These are phyloP conservation scores for Formica exsecta DNA, from an alignment of 1,140 invertebrate species.

Conservation along the genomic window DNA sequence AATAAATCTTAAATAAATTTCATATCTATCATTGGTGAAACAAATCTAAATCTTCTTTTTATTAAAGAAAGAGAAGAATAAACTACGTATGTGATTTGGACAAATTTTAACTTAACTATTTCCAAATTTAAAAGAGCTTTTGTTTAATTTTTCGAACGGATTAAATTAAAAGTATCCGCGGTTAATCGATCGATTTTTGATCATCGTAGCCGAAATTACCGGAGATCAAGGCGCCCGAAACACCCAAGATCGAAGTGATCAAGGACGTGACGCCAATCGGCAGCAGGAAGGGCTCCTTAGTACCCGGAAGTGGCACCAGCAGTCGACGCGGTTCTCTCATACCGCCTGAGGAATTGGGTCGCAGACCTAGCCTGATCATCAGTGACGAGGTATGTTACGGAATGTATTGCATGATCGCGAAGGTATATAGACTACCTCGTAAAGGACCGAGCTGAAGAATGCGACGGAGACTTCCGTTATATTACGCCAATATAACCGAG, in stretches of 20 bases:
- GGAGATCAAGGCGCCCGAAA: conserved; percentile 92
- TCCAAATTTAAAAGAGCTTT: background rate
- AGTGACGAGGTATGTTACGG: conserved; percentile 94
- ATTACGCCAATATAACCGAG: background rate
- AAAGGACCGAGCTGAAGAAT: conserved; percentile 11
- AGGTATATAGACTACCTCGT: conserved; percentile 63
- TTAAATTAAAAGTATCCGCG: background rate
- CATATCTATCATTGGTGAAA: background rate
- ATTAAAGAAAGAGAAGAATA: background rate
- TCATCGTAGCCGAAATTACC: conserved; percentile 83
- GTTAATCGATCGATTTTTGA: conserved; percentile 52
- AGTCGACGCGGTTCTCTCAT: conserved; percentile 94
- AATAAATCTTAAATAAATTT: background rate
- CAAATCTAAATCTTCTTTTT: background rate
- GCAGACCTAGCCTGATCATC: conserved; percentile 95
- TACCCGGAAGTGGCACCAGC: conserved; percentile 90
- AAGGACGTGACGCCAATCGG: conserved; percentile 91
- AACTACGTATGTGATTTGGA: background rate
- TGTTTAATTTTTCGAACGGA: background rate
- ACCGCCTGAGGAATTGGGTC: conserved; percentile 93
- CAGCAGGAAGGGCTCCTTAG: conserved; percentile 91
- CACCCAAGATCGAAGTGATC: conserved; percentile 95
- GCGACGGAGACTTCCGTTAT: conserved; percentile 10
- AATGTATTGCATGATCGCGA: background rate
- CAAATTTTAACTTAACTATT: background rate